Conservation (phyloP, 1,140 invertebrate species). For the Subanguina moxae region DNA sequence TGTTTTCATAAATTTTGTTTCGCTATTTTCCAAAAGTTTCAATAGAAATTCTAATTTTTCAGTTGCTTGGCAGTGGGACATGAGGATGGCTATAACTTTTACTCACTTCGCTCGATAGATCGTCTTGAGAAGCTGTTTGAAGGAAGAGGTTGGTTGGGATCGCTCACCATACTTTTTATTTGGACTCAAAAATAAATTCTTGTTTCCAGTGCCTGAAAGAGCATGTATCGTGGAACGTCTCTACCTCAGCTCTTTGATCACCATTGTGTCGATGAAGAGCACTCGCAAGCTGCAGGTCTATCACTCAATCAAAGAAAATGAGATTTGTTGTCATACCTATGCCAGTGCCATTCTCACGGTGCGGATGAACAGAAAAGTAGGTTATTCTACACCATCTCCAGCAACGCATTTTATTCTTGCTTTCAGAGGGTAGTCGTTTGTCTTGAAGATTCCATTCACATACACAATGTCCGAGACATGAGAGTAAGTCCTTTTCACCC, state of each 20-base stretch:
- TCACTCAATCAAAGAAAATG: slow-evolving; percentile 73
- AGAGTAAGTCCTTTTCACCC: slow-evolving; percentile 67
- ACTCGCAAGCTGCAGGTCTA: slow-evolving; percentile 84
- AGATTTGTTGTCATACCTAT: slow-evolving; percentile 98
- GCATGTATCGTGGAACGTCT: slow-evolving; percentile 88
- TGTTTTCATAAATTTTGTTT: too few relatives aligned
- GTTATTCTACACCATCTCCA: slow-evolving; percentile 57
- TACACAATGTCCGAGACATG: slow-evolving; percentile 98
- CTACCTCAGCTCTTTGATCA: slow-evolving; percentile 92
- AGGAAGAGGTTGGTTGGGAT: slow-evolving; percentile 10
- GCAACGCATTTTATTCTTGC: slow-evolving; percentile 24
- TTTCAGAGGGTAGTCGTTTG: slow-evolving; percentile 88
- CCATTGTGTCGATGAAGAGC: slow-evolving; percentile 82
- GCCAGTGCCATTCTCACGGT: slow-evolving; percentile 92
- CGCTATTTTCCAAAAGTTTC: too few relatives aligned
- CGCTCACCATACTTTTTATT: background rate
- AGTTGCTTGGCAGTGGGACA: slow-evolving; percentile 40
- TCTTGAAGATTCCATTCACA: slow-evolving; percentile 91
- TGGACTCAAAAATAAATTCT: slow-evolving; percentile 2
- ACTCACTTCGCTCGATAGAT: slow-evolving; percentile 36
- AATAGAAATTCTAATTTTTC: too few relatives aligned
- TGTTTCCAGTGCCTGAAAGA: slow-evolving; percentile 71
- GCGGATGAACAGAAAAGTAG: slow-evolving; percentile 87
- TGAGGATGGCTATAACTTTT: slow-evolving; percentile 46
- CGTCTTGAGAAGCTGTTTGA: slow-evolving; percentile 44